These are phyloP conservation scores for Conomelus anceps DNA, from an alignment of 2,888 invertebrate genomes.

Conservation along the genomic window DNA sequence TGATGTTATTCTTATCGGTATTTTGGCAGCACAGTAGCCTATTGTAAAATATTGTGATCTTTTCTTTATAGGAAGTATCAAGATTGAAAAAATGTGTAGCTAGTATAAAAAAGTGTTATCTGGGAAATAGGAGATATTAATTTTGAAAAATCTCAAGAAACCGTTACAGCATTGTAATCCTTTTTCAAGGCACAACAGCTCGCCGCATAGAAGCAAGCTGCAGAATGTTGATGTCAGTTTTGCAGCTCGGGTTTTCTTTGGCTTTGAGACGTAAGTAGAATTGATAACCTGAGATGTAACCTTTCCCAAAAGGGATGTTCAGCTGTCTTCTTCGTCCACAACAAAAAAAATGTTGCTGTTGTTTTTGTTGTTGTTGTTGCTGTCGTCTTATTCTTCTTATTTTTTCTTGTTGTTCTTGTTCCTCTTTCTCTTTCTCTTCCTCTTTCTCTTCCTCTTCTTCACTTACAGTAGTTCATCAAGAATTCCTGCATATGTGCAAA, in stretches of 20 bases:
- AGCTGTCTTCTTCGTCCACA: not conserved
- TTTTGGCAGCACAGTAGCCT: no score
- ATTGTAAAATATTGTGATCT: no score
- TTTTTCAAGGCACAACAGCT: not conserved
- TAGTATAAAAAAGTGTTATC: not conserved
- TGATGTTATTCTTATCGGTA: no score
- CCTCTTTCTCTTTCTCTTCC: no score
- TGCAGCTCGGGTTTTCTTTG: not conserved
- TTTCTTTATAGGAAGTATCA: no score
- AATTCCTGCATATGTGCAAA: no score
- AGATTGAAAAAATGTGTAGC: not conserved
- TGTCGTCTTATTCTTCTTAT: no score
- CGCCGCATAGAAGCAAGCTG: not conserved
- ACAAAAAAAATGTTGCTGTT: not conserved
- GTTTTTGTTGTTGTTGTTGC: no score
- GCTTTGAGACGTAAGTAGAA: not conserved
- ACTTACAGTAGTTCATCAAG: no score
- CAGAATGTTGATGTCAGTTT: not conserved
- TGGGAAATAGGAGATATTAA: not conserved
- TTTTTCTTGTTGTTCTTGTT: no score
- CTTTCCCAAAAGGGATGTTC: not conserved
- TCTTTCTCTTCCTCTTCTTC: no score
- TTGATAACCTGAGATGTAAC: not conserved
- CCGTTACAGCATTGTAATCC: not conserved
- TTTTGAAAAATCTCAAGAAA: not conserved